A percentile compares a stretch with the other conserved stretches of the same genome.
These are phyloP conservation scores for Homarus americanus DNA, from an alignment of 1,140 invertebrate genomes.

Conservation along the genomic window DNA sequence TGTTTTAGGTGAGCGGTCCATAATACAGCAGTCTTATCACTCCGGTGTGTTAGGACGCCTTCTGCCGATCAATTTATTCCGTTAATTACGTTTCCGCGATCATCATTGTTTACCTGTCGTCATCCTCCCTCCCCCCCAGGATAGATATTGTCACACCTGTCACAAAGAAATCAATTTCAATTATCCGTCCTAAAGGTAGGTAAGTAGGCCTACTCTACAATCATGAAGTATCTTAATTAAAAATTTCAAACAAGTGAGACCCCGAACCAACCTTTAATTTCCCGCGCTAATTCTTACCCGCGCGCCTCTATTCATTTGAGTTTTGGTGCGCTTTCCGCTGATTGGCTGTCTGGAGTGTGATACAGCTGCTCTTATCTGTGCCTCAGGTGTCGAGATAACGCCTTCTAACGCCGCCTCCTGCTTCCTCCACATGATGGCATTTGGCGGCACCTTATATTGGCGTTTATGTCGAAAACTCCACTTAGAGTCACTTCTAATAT, in stretches of 20 bases:
- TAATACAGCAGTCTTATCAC: background rate
- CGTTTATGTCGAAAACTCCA: conserved; percentile 59
- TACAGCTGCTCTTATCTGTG: conserved; percentile 67
- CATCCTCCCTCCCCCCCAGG: conserved; percentile 29
- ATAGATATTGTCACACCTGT: conserved; percentile 50
- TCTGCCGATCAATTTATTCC: conserved; percentile 33
- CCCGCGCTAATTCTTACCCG: conserved; percentile 63
- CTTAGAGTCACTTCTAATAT: background rate
- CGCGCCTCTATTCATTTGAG: conserved; percentile 57
- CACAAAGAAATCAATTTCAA: conserved; percentile 61
- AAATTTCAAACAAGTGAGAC: conserved; percentile 43
- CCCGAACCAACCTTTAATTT: conserved; percentile 43
- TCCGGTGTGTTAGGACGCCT: background rate
- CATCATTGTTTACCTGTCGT: conserved; percentile 12
- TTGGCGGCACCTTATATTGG: conserved; percentile 60
- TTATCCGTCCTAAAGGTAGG: conserved; percentile 40
- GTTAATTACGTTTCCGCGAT: conserved; percentile 47
- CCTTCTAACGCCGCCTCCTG: conserved; percentile 41
- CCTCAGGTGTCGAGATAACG: conserved; percentile 70
- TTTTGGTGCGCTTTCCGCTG: conserved; percentile 52
- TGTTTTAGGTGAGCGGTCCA: no score
- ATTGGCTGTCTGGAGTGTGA: conserved; percentile 66
- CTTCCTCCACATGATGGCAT: conserved; percentile 21
- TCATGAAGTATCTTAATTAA: conserved; percentile 60
- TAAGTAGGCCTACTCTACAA: conserved; percentile 56